Evolutionary conservation across 2,113 vertebrate genomes (phyloP).

Genomic region (Sorex fumeus): DNA sequence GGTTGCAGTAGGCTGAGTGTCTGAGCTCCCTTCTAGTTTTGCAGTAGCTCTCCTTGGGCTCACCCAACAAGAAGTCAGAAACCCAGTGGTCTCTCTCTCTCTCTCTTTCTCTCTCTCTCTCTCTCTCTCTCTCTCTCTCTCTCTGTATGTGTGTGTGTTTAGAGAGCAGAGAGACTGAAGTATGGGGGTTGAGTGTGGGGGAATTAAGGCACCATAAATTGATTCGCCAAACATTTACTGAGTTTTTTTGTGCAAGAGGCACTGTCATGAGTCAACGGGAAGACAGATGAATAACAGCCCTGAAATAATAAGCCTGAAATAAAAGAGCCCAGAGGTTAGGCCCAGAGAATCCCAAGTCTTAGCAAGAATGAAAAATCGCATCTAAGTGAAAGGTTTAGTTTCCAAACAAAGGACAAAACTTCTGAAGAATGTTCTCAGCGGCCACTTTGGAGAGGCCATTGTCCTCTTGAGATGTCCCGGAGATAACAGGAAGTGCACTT

Average conservation of each 20-base stretch:
- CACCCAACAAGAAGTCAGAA: neutral
- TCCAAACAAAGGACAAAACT: neutral
- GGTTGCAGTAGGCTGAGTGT: neutral
- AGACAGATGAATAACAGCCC: neutral
- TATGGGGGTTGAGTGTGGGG: too few relatives aligned
- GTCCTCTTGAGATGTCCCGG: slow-evolving; percentile 36
- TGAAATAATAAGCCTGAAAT: too few relatives aligned
- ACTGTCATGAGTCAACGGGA: neutral
- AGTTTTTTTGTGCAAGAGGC: neutral
- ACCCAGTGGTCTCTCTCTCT: too few relatives aligned
- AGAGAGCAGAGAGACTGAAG: neutral
- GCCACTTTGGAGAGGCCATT: slow-evolving; percentile 35
- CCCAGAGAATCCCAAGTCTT: neutral
- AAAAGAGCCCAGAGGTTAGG: neutral
- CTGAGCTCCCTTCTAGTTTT: neutral
- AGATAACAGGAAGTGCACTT: slow-evolving; percentile 76
- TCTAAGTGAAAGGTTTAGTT: neutral
- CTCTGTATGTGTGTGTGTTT: too few relatives aligned
- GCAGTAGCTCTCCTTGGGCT: neutral
- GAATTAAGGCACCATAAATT: neutral
- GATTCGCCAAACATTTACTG: neutral
- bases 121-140: too few relatives aligned
- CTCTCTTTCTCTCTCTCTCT: too few relatives aligned
- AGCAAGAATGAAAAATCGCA: neutral
- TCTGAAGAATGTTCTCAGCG: slow-evolving; percentile 41